Conservation (phyloP, 2,113 vertebrate species). For the Sminthopsis crassicaudata region DNA sequence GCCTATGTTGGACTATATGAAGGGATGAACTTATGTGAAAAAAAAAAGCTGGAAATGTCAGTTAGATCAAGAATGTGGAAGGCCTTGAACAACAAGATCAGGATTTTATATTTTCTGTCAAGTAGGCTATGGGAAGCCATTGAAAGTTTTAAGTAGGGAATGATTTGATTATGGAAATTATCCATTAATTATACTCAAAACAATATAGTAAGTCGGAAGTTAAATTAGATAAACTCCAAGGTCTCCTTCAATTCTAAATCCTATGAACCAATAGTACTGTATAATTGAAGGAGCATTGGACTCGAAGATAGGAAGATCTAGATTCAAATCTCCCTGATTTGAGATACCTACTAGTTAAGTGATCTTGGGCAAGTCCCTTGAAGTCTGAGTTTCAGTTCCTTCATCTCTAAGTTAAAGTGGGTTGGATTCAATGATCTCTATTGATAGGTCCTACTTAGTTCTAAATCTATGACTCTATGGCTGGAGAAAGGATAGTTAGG, state of each 20-base stretch:
- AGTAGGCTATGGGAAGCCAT: background rate
- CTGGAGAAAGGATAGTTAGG: too few species aligned
- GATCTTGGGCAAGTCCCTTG: too few species aligned
- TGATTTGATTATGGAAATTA: background rate
- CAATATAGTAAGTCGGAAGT: background rate
- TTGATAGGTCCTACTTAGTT: too few species aligned
- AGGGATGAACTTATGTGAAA: background rate
- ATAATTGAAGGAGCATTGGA: too few species aligned
- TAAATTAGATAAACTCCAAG: background rate
- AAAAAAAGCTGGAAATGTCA: background rate
- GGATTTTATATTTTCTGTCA: background rate
- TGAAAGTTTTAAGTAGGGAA: background rate
- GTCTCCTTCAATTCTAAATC: background rate
- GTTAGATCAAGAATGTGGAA: background rate
- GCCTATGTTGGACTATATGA: background rate
- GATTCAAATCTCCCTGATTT: too few species aligned
- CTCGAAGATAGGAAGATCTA: too few species aligned
- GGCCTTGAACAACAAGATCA: background rate
- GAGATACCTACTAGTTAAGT: too few species aligned
- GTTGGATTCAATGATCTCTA: too few species aligned
- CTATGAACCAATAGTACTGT: background rate
- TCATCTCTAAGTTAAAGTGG: too few species aligned
- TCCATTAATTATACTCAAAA: background rate
- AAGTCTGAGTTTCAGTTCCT: too few species aligned
- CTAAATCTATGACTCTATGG: too few species aligned